Evolutionary conservation across 2,797 vertebrate genomes (phyloP), one percentile per base, ranked within the genome.

Genomic region (Chelon auratus): DNA sequence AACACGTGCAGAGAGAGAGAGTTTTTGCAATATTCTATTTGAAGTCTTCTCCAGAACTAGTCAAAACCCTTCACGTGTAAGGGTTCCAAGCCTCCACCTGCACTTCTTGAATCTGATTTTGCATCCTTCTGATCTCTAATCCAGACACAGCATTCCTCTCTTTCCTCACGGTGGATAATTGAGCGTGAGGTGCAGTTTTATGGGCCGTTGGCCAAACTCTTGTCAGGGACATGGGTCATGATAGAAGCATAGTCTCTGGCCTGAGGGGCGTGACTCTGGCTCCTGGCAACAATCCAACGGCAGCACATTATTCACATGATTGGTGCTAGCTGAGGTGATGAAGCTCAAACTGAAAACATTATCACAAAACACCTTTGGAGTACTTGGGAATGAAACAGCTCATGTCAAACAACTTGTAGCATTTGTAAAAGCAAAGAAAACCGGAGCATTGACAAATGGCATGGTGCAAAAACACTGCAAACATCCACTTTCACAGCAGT

Each of bases 81-180:
- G 57, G 68, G 36, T 68, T 83, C 67, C 54, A 65, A 13, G 59
- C 58, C 70, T 85, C 75, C 82, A 85, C 82, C 80, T 88, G 82
- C 75, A 71, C 67, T 59, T 68, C 63, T 72, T 51, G 1, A 68
- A 81, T 81, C 78, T 59, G 66, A 89, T 86, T 87, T 59, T 51
- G 78, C 68, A 77, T 87, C 77, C 68, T 61, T 83, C 80, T 86
- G 81, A 88, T 85, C 82, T 81, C 62, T 89, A 89, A 92, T 91
- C 89, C 84, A 72, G 43, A 82, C 51, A 83, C 78, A 75, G 83
- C 87, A 94, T 93, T 91, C 83, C 86, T 87, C 79, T 83, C 87
- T 83, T 82, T 90, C 82, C 79, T 82, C 78, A 66, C 75, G 63
- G 69, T 63, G 77, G 64, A 91, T 91, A 91, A 92, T 85, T 77